These are phyloP conservation scores for Cabera pusaria DNA, from an alignment of 2,888 invertebrate species.

Conservation along the genomic window DNA sequence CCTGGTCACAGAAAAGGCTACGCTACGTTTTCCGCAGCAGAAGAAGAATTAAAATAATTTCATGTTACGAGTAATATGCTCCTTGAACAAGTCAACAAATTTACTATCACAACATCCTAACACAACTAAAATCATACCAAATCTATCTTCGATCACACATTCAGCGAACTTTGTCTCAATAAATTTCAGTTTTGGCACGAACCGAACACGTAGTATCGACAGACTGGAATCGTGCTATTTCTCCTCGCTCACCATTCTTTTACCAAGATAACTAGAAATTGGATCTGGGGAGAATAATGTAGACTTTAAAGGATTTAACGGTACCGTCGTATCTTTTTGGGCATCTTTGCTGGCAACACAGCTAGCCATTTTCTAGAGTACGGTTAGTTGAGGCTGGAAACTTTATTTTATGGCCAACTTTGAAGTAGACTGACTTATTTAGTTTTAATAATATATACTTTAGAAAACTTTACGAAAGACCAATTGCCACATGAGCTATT, in stretches of 20 bases:
- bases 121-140: slow-evolving; percentile 25
- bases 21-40: too few relatives aligned
- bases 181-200: slow-evolving; percentile 66
- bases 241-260: slow-evolving; percentile 47
- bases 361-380: slow-evolving; percentile 22
- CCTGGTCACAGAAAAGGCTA: too few relatives aligned
- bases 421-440: too few relatives aligned
- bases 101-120: slow-evolving; percentile 21
- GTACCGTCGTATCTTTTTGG: slow-evolving; percentile 30
- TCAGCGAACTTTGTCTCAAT: slow-evolving; percentile 56
- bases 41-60: background rate
- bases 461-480: too few relatives aligned
- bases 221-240: slow-evolving; percentile 48
- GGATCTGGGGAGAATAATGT: slow-evolving; percentile 38
- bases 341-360: slow-evolving; percentile 33
- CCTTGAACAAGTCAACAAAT: slow-evolving; percentile 2
- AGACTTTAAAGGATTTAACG: slow-evolving; percentile 48
- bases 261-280: slow-evolving; percentile 45
- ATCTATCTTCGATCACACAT: slow-evolving; percentile 42
- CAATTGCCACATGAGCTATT: too few relatives aligned
- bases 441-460: too few relatives aligned
- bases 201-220: slow-evolving; percentile 46
- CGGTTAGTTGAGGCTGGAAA: slow-evolving; percentile 6
- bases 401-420: too few relatives aligned
- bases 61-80: background rate